phyloP scores from a whole-genome alignment of 2,113 vertebrate genomes.

The Microcebus murinus region DNA sequence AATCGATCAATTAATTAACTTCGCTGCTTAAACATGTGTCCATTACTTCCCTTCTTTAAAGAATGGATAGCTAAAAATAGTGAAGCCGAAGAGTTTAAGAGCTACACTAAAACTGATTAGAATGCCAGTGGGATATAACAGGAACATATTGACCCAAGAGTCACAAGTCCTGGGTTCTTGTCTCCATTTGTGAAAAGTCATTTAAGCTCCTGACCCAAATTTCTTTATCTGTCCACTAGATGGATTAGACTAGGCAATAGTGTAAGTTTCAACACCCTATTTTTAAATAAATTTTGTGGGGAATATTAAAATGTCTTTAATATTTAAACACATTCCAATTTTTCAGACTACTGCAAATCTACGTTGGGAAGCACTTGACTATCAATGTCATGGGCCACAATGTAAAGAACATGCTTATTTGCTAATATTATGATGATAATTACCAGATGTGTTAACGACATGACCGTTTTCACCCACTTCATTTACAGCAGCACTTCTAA shows the following conservation, averaged over 20 bases:
- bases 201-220: not conserved
- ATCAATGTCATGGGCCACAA: not conserved
- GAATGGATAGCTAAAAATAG: not conserved
- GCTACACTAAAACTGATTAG: not conserved
- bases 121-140: not conserved
- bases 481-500: not conserved
- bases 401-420: not conserved
- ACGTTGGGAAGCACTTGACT: not conserved
- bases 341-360: slow-evolving; percentile 15
- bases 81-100: not conserved
- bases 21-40: not conserved
- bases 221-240: slow-evolving; percentile 23
- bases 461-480: not conserved
- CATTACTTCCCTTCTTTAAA: not conserved
- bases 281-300: slow-evolving; percentile 42
- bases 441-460: not conserved
- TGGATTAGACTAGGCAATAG: not conserved
- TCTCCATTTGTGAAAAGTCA: slow-evolving; percentile 25
- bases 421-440: not conserved
- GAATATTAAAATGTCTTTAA: slow-evolving; percentile 52
- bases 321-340: slow-evolving; percentile 14
- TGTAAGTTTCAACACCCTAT: not conserved
- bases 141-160: not conserved
- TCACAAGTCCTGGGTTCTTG: not conserved
- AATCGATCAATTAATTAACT: not conserved